Evolutionary conservation across 2,888 invertebrate genomes (phyloP).

Genomic region (Herminia tarsipennalis): DNA sequence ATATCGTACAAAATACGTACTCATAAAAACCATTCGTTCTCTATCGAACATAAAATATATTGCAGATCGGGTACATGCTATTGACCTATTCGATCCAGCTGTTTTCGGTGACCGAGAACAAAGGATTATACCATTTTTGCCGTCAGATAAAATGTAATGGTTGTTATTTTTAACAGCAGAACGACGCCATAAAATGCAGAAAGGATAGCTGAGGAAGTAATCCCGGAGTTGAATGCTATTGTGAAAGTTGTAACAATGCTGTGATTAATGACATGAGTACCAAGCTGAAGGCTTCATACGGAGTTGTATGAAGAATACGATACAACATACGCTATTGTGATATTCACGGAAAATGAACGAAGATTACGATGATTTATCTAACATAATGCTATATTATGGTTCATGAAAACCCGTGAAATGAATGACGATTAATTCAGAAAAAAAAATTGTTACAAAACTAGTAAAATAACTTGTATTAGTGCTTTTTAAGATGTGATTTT

Average conservation of each 20-base stretch:
- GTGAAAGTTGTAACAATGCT: slow-evolving; percentile 52
- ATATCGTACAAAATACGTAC: not conserved
- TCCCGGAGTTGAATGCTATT: slow-evolving; percentile 44
- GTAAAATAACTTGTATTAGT: no score
- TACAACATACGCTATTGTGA: slow-evolving; percentile 33
- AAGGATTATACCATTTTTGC: slow-evolving; percentile 32
- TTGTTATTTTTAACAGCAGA: slow-evolving; percentile 45
- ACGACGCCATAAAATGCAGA: slow-evolving; percentile 42
- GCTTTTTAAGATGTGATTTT: no score
- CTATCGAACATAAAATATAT: slow-evolving; percentile 4
- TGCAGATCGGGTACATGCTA: slow-evolving; percentile 16
- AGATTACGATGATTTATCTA: slow-evolving; percentile 7
- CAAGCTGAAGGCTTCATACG: slow-evolving; percentile 34
- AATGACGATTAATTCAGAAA: no score
- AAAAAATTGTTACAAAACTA: no score
- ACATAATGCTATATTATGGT: not conserved
- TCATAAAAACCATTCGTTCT: not conserved
- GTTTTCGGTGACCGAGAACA: slow-evolving; percentile 46
- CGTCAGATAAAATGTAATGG: slow-evolving; percentile 39
- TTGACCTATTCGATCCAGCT: slow-evolving; percentile 31
- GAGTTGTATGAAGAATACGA: slow-evolving; percentile 12
- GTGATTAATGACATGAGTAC: slow-evolving; percentile 55
- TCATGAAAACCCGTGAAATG: no score
- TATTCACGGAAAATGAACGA: slow-evolving; percentile 16
- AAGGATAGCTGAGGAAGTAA: slow-evolving; percentile 40